These are phyloP conservation scores for Malurus alboscapulatus DNA, from an alignment of 2,113 vertebrate species.

Conservation along the genomic window DNA sequence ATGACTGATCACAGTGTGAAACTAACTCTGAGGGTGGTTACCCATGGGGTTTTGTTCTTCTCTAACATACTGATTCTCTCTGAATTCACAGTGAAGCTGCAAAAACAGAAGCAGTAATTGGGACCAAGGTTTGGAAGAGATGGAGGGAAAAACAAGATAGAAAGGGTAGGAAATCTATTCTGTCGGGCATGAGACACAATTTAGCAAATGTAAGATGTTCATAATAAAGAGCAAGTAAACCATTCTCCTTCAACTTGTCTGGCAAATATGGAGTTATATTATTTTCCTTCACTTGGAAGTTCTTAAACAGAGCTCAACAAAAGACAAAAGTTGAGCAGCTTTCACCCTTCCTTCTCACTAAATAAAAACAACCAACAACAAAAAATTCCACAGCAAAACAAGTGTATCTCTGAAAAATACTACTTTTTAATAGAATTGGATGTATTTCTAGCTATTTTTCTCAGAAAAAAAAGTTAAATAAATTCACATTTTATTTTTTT, in stretches of 20 bases:
- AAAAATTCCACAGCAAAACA: background rate
- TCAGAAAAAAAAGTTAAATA: background rate
- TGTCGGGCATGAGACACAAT: background rate
- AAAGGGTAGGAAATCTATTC: background rate
- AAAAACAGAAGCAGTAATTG: background rate
- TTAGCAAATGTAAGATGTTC: background rate
- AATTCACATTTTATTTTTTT: background rate
- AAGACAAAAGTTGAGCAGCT: background rate
- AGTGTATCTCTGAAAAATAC: background rate
- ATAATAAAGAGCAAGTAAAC: background rate
- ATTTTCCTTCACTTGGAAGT: background rate
- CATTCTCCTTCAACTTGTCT: background rate
- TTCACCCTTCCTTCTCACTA: background rate
- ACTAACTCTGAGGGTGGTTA: background rate
- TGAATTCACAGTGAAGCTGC: background rate
- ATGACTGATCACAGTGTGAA: background rate
- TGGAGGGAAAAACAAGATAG: background rate
- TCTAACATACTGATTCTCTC: background rate
- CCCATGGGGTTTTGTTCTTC: background rate
- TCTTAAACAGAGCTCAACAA: background rate
- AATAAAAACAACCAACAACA: background rate
- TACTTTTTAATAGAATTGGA: background rate
- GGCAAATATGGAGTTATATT: background rate
- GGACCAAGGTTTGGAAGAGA: background rate
- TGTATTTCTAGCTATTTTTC: background rate